phyloP scores from a whole-genome alignment of 30 jellyfish, hydroid and myxozoan species.

The Sanderia malayensis region DNA sequence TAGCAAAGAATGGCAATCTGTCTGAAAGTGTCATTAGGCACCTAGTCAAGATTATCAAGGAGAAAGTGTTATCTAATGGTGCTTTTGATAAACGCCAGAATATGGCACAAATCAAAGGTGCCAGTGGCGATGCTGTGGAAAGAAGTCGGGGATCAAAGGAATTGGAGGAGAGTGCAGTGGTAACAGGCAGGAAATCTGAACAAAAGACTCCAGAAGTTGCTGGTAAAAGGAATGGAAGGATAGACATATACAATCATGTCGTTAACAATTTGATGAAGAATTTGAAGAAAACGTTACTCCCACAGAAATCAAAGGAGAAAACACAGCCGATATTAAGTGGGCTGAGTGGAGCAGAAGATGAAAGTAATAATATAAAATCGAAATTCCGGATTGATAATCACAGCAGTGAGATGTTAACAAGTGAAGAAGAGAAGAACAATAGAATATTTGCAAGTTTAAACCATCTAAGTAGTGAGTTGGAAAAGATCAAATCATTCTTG shows the following conservation, averaged over 20 bases:
- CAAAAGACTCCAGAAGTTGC: background rate
- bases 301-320: background rate
- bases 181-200: background rate
- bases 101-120: background rate
- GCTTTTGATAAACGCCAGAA: constrained; percentile 1
- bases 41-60: constrained; percentile 28
- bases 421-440: constrained; percentile 16
- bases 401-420: background rate
- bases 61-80: constrained; percentile 26
- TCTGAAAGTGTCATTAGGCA: constrained; percentile 42
- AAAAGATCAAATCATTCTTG: constrained; percentile 23
- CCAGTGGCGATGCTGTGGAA: background rate
- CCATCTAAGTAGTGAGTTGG: constrained; percentile 49
- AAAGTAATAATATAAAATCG: background rate
- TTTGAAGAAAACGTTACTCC: constrained; percentile 12
- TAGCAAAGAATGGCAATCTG: constrained; percentile 41
- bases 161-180: background rate
- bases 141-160: constrained; percentile 3
- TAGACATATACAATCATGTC: constrained; percentile 20
- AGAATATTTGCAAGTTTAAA: constrained; percentile 49
- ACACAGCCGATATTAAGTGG: background rate
- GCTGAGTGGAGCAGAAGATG: background rate
- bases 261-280: constrained; percentile 32
- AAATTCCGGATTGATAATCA: background rate
- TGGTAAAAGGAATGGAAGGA: constrained; percentile 9